Base-by-base conservation (phyloP, 2,797 vertebrate species). In the Psittacula derbiana region DNA sequence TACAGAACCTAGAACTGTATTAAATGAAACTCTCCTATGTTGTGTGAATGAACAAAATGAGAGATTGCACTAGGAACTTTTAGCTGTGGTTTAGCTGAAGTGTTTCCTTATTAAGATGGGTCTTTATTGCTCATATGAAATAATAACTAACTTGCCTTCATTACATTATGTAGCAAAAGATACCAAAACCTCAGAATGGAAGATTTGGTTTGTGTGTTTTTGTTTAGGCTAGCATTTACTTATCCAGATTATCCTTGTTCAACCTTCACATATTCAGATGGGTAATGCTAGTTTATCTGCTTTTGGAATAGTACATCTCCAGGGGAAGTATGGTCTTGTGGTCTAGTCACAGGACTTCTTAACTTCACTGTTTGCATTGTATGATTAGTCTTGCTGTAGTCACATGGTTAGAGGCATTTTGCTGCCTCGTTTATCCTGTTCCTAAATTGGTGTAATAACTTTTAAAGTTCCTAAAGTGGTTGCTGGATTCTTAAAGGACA, bases 301-400 rank as follows among this genome's bases (percentile, higher is more conserved):
- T 95, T 92, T 92, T 90, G 95, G 96, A 95, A 73, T 74, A 73
- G 81, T 93, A 90, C 66, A 90, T 96, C 95, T 93, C 83, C 94
- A 89, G 79, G 62, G 40, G 55, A 93, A 70, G 28, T 40, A 30
- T 10, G 23, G n/a, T 75, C 49, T 84, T 75, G 33, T 75, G 70
- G 18, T 71, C 41, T 80, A 11, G 55, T 93, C 82, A 90, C 41
- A 86, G 74, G 53, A 66, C 67, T 91, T 86, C 23, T 65, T 57
- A 55, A 70, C 16, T 46, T 84, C 64, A 44, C 38, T 76, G 16
- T 70, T 55, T 75, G 49, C n/a, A 31, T 55, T 81, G 58, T 88
- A 44, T 69, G 86, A 41, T 58, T 91, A 78, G 46, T 55, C 36
- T 83, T 94, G 72, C 40, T 72, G 20, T 58, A 69, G 66, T 60